Base-by-base conservation (phyloP, 2,113 vertebrate genomes). In the Aleadryas rufinucha region DNA sequence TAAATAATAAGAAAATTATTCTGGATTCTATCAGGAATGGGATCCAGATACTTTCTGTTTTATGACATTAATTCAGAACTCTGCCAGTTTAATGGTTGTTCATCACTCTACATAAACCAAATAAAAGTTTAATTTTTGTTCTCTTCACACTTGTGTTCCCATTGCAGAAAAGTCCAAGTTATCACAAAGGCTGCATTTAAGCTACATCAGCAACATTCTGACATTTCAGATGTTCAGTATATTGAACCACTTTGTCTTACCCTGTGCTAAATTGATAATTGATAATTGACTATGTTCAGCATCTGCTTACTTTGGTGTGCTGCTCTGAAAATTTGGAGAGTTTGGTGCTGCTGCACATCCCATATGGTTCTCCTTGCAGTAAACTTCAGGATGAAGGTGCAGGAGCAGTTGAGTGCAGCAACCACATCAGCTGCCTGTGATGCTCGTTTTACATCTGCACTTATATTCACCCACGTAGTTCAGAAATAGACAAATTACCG, bases 61-160 rank as follows among this genome's bases (percentile, higher is more conserved):
- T 69, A 41, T 33, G 23, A 44, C 16, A 21, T 65, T 63, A 28
- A 13, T 83, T 70, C 60, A 44, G 35, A 91, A 44, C 27, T 72
- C 65, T 92, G 45, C 50, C 42, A 42, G 26, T 72, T 85, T 49
- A 27, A 61, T n/a, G 49, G 57, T 68, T 0, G 0, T 87, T 87
- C 35, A 21, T 49, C 42, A 47, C 33, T 87, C 45, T 70, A 35
- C 21, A 20, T 47, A 31, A 92, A 89, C 5, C 23, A 74, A 91
- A 39, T 33, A 56, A 41, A 91, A 42, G 21, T 49, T 81, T 22
- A 15, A 26, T 53, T 79, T 94, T 85, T 85, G 18, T 77, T 93
- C 39, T 57, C 35, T 66, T 80, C 0, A 0, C 27, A 10, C 9
- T 3, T 13, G 8, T 50, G 15, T 88, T 89, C 45, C 66, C 23